These are phyloP conservation scores for Petrocephalus microphthalmus DNA, from an alignment of 2,113 vertebrate genomes.

Conservation along the genomic window DNA sequence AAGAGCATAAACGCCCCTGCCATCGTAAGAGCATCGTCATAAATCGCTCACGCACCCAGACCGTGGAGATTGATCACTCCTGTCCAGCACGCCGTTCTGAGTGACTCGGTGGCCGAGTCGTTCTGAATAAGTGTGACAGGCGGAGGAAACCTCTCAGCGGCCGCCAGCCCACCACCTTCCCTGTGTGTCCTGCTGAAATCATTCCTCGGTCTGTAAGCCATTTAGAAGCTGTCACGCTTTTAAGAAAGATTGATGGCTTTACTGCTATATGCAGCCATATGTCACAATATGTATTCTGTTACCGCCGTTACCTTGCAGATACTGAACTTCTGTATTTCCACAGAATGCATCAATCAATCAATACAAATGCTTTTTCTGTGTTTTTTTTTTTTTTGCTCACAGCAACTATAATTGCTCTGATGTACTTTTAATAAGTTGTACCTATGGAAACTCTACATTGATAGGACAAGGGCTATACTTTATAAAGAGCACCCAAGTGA, in stretches of 20 bases:
- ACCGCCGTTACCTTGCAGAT: background rate
- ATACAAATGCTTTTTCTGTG: background rate
- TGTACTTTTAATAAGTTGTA: background rate
- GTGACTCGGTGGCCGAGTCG: background rate
- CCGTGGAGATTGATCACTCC: background rate
- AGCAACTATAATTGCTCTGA: background rate
- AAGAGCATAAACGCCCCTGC: too few species aligned
- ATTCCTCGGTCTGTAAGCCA: background rate
- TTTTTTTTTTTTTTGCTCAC: background rate
- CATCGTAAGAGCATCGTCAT: background rate
- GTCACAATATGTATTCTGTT: slow-evolving; percentile 15
- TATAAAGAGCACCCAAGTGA: background rate
- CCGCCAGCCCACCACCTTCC: background rate
- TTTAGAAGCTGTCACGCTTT: background rate
- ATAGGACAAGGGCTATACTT: background rate
- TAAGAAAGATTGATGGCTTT: slow-evolving; percentile 2
- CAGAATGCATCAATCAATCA: background rate
- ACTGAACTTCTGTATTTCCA: background rate
- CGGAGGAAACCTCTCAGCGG: background rate
- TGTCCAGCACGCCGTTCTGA: background rate
- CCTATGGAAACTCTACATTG: background rate
- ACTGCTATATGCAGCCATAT: background rate
- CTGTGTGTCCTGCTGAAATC: background rate
- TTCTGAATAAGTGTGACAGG: background rate
- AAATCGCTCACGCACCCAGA: background rate